Evolutionary conservation across 2,797 vertebrate genomes (phyloP).

Genomic region (Muraenolepis orangiensis): DNA sequence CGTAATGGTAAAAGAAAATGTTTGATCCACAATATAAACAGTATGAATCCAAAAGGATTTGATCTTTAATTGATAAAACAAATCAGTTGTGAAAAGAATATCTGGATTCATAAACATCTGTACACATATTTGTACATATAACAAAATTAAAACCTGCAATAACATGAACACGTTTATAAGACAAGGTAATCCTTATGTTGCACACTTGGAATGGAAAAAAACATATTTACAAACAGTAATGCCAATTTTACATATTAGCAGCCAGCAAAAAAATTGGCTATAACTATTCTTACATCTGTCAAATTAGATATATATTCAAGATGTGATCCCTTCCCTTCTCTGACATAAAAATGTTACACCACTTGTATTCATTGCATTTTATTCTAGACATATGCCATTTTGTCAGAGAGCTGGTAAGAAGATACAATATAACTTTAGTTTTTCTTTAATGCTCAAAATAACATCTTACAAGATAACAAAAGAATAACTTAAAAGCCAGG

Average conservation of each 20-base stretch:
- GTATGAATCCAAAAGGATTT: conserved; percentile 30
- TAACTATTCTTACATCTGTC: neutral
- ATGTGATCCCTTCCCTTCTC: neutral
- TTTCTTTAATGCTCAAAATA: neutral
- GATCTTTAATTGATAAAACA: conserved; percentile 28
- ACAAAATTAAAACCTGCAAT: conserved; percentile 19
- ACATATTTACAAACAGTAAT: conserved; percentile 20
- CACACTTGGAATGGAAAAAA: conserved; percentile 38
- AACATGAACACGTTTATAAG: neutral
- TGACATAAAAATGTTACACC: neutral
- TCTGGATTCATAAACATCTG: conserved; percentile 14
- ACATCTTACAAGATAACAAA: neutral
- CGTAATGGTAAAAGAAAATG: neutral
- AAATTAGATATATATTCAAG: neutral
- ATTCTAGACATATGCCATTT: conserved; percentile 18
- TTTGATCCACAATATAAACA: neutral
- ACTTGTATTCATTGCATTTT: conserved; percentile 16
- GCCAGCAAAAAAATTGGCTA: neutral
- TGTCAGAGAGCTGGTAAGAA: neutral
- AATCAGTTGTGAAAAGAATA: conserved; percentile 34
- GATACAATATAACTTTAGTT: neutral
- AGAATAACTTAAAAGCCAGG: neutral
- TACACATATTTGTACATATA: conserved; percentile 27
- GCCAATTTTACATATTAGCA: conserved; percentile 25
- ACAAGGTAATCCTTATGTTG: conserved; percentile 25